Conservation (phyloP, 2,888 invertebrate genomes). For the Schizotus pectinicornis region DNA sequence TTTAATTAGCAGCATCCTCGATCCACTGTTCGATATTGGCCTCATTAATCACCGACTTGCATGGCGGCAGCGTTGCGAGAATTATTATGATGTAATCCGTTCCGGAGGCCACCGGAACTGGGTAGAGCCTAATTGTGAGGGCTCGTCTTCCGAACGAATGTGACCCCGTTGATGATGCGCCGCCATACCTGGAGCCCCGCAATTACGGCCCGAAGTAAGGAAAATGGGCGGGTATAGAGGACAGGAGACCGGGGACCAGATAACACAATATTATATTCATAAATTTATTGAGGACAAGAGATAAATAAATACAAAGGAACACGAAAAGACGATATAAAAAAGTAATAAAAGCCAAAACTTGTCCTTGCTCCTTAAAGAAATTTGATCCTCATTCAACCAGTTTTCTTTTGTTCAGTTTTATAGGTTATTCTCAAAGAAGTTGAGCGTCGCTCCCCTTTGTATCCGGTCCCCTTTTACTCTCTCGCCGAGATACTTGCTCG, state of each 20-base stretch:
- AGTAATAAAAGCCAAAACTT: constrained; percentile 30
- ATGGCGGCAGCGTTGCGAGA: too few species aligned
- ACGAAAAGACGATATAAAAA: constrained; percentile 27
- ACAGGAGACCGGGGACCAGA: constrained; percentile 2
- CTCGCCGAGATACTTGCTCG: constrained; percentile 14
- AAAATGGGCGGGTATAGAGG: neutral
- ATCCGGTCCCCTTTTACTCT: constrained; percentile 32
- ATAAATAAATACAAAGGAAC: constrained; percentile 26
- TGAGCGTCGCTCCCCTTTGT: constrained; percentile 24
- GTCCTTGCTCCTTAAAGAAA: constrained; percentile 30
- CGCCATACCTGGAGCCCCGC: constrained; percentile 12
- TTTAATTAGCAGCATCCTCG: too few species aligned
- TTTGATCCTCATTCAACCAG: constrained; percentile 33
- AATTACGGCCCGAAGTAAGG: neutral
- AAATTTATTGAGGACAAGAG: constrained; percentile 19
- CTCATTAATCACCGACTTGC: too few species aligned
- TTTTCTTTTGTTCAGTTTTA: constrained; percentile 29
- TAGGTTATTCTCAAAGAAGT: constrained; percentile 32
- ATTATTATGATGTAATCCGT: constrained; percentile 22
- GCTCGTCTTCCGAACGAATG: constrained; percentile 31
- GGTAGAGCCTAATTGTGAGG: constrained; percentile 36
- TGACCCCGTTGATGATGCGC: constrained; percentile 27
- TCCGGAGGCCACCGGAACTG: constrained; percentile 32
- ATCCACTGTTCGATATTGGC: too few species aligned
- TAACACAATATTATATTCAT: constrained; percentile 17